Evolutionary conservation across 2,888 invertebrate species (phyloP), one percentile per base, ranked within the genome.

Genomic region (Uloborus plumipes): DNA sequence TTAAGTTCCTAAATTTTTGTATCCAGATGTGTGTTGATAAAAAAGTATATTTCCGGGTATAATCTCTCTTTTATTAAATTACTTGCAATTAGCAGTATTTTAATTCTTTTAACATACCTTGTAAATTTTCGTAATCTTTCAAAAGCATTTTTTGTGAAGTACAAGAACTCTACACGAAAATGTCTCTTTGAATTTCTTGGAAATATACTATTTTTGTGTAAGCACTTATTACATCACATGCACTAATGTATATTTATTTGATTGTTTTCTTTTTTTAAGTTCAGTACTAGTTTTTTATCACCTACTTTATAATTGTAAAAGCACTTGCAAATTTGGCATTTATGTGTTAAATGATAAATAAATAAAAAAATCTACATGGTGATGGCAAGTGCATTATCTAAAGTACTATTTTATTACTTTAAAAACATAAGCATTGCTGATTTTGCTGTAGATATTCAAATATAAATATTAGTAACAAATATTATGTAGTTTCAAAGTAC

Each of bases 321-420:
- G 49, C 50, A 66, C 22, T 50, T 66, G 50, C 66, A 66, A 31
- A 20, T 39, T 50, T 66, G 15, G 15, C 49, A n/a, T 14, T 47
- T 66, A 20, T 66, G 18, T 66, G 18, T 66, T 50, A 13, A 18
- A 16, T 11, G 0, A 18, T 47, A 49, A 65, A 66, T 65, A 50
- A 50, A 18, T n/a, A 66, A 50, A 66, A 50, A 20, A 64, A 26
- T 69, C 69, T 64, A 70, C 62, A 74, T 39, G 64, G 74, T 80
- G 80, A 80, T 80, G 74, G 80, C 39, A 61, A 80, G 80, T 80
- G 80, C 80, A 80, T 80, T 80, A 80, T 62, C 50, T 74, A 74
- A 65, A 73, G 53, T 26, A 26, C 26, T 39, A 74, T 74, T 74
- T 74, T 80, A 49, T 80, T 64, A 71, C 59, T 69, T 69, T 64